These are phyloP conservation scores for Picathartes gymnocephalus DNA, from an alignment of 2,113 vertebrate genomes.

Conservation along the genomic window DNA sequence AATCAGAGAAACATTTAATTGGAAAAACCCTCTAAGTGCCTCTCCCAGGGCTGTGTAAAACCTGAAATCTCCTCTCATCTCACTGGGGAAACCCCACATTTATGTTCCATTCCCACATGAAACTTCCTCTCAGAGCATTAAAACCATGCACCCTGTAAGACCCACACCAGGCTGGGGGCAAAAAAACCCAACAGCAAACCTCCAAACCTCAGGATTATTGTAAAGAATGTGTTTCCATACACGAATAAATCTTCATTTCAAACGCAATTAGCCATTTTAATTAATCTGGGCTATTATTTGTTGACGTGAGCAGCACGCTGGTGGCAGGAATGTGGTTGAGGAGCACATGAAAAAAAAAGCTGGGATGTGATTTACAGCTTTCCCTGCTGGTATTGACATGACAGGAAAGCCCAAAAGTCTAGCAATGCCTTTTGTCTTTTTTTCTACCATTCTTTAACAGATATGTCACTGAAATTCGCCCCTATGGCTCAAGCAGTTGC, in stretches of 20 bases:
- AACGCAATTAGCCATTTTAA: neutral
- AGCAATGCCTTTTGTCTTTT: neutral
- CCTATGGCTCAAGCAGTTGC: neutral
- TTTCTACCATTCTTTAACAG: neutral
- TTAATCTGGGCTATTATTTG: neutral
- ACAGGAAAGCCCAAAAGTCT: slow-evolving; percentile 2
- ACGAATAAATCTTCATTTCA: neutral
- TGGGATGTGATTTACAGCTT: neutral
- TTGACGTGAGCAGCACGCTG: neutral
- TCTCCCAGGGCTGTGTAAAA: neutral
- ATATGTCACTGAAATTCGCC: neutral
- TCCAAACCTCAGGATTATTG: neutral
- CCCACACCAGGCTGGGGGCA: neutral
- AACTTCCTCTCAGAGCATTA: neutral
- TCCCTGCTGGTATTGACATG: neutral
- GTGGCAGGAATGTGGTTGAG: neutral
- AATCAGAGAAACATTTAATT: neutral
- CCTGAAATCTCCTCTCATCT: neutral
- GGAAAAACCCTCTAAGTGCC: neutral
- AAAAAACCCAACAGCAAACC: neutral
- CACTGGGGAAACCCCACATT: neutral
- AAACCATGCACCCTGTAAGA: neutral
- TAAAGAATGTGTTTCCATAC: neutral
- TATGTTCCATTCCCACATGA: neutral
- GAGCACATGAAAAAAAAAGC: neutral